Evolutionary conservation across 1,140 invertebrate genomes (phyloP), one percentile per base, ranked within the genome.

Genomic region (Hyles euphorbiae): DNA sequence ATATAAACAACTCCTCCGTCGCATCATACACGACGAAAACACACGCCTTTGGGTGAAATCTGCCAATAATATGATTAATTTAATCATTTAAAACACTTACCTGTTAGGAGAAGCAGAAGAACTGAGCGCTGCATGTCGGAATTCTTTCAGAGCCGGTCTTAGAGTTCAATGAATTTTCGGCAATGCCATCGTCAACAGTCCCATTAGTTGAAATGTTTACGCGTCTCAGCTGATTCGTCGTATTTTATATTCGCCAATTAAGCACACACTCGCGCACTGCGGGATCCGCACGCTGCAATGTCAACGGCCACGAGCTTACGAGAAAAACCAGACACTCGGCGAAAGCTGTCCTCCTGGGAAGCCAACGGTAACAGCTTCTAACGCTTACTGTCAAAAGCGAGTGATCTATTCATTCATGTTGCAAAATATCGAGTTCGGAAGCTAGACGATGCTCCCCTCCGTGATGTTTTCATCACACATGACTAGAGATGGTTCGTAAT

Each of bases 191-290:
- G 65, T 70, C 73, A 78, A 74, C 65, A 59, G 70, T 75, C 65
- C 72, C 60, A 62, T 70, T 65, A 72, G 70, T 63, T 63, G 65
- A 62, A 82, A 76, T 88, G 82, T 87, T 88, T 88, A 88, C 82
- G 82, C 76, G 76, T 70, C 82, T 83, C 85, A 88, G 85, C 83
- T 88, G 85, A 81, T 69, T 22, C 22, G 22, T 22, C 22, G 22
- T 22, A 22, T 22, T 78, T 68, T 67, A 71, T 65, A 71, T 74
- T 81, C 66, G 83, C 81, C 76, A 83, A 86, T 86, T 77, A 83
- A 83, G 61, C 82, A 88, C 81, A 85, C 83, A 88, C 86, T 85
- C 81, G 81, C 85, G 79, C 83, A 87, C 86, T 86, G 85, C 86
- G 78, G 85, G 81, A 77, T 77, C 79, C 78, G 82, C 74, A 87